These are phyloP conservation scores for Anodontia alba DNA, from an alignment of 2,888 invertebrate species.

Conservation along the genomic window DNA sequence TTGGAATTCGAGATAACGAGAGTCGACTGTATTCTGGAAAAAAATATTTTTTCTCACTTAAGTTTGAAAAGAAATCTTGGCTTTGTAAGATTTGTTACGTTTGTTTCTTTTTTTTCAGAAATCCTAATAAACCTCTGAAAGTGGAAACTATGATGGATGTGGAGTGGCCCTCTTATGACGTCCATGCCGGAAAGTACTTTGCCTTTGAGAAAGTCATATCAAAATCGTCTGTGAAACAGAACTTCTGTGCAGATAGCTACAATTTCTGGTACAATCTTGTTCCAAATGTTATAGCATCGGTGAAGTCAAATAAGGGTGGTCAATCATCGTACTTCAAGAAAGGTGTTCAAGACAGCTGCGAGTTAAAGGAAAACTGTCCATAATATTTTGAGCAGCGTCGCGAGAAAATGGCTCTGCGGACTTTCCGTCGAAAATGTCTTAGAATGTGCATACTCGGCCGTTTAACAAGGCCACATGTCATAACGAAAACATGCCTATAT, in stretches of 20 bases:
- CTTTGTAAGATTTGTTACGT: no score
- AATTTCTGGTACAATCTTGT: not conserved
- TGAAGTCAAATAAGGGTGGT: not conserved
- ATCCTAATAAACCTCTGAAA: constrained; percentile 38
- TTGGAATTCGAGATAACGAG: no score
- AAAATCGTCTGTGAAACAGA: not conserved
- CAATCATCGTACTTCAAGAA: not conserved
- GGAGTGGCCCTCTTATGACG: constrained; percentile 24
- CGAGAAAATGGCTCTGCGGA: no score
- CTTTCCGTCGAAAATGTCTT: no score
- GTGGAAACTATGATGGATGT: not conserved
- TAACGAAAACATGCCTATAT: no score
- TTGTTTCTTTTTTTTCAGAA: constrained; percentile 28
- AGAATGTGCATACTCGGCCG: no score
- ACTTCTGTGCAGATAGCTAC: constrained; percentile 1
- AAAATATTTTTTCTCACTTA: no score
- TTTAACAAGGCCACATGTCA: no score
- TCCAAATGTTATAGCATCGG: not conserved
- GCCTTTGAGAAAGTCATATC: not conserved
- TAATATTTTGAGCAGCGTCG: no score
- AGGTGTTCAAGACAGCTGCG: not conserved
- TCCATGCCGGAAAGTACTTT: not conserved
- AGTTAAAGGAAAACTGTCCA: not conserved
- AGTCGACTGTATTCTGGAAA: no score
- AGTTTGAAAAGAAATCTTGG: no score